These are phyloP conservation scores for Lucilia cuprina DNA, from an alignment of 1,140 invertebrate species.

Conservation along the genomic window DNA sequence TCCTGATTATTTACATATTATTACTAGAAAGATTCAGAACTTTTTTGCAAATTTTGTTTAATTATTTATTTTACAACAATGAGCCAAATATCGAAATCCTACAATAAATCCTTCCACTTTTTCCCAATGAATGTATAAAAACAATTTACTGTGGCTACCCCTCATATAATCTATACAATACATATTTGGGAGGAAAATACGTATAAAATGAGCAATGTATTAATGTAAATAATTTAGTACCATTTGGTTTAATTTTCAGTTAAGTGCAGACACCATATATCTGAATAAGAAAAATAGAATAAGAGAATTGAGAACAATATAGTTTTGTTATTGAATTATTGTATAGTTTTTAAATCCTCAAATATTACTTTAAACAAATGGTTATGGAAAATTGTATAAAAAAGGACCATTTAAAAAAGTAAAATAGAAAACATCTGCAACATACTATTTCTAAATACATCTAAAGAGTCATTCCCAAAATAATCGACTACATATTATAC, in stretches of 20 bases:
- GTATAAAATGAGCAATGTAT: neutral
- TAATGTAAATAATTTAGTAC: neutral
- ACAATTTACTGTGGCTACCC: too few relatives aligned
- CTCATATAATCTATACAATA: too few relatives aligned
- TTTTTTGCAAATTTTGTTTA: too few relatives aligned
- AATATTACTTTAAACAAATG: slow-evolving; percentile 19
- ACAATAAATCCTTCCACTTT: too few relatives aligned
- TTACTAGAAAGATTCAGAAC: too few relatives aligned
- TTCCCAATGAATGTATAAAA: too few relatives aligned
- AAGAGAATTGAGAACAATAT: neutral
- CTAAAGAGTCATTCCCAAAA: neutral
- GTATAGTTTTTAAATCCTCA: slow-evolving; percentile 34
- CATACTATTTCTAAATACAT: slow-evolving; percentile 19
- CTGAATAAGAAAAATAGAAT: neutral
- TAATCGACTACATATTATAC: neutral
- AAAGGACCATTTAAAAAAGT: neutral
- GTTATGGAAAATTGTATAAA: slow-evolving; percentile 15
- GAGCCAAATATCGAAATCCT: too few relatives aligned
- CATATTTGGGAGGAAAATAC: neutral
- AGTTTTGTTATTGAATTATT: slow-evolving; percentile 24
- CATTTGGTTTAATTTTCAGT: neutral
- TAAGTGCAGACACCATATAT: neutral
- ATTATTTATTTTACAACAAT: too few relatives aligned
- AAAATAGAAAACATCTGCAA: slow-evolving; percentile 18
- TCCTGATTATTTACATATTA: too few relatives aligned